Base-by-base conservation (phyloP, 2,888 invertebrate species). In the Cremastobaeus sp. region DNA sequence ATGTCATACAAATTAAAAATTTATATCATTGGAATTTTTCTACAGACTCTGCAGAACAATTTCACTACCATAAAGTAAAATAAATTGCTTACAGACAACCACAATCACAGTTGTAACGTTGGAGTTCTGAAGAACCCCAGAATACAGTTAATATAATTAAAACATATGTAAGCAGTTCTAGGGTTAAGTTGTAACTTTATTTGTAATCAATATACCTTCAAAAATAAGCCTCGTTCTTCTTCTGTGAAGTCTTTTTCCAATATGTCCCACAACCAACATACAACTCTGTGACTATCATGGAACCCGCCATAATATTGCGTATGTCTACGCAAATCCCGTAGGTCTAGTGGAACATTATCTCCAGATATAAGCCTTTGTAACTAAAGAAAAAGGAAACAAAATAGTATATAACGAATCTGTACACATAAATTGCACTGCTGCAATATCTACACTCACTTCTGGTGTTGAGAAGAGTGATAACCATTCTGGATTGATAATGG, bases 301-400 rank as follows among this genome's bases (percentile, higher is more conserved):
- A 99, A 99, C 3, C 99, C 99, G 66, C 99, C 99, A 89, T 98
- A 99, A 89, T 99, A 99, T 88, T 98, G 98, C 6, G 98, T 98
- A 89, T 99, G 95, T 55, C 92, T 93, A 1, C 97, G 90, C 74
- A 96, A 88, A 88, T 96, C 96, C 78, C 92, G 91, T 78, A 98
- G 89, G 89, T 99, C 98, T 35, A 99, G 89, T 0, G 97, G 97
- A 28, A 94, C 94, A 84, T 96, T 97, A 88, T 98, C 98, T 4
- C 99, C 99, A 73, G 98, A 97, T 81, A 99, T 97, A 15, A 99
- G 90, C 60, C 97, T 92, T 89, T 98, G 98, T 21, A 98, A 89
- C 94, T 94, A 78, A 30, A 86, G 11, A 18, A 14, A 54, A 54
- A 52, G 12, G 14, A 50, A 0, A 20, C 11, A 11, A 1, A 39